A percentile compares a stretch with the other conserved stretches of the same genome.
phyloP scores from a whole-genome alignment of 2,797 vertebrate species.

The Phoeniculus purpureus region DNA sequence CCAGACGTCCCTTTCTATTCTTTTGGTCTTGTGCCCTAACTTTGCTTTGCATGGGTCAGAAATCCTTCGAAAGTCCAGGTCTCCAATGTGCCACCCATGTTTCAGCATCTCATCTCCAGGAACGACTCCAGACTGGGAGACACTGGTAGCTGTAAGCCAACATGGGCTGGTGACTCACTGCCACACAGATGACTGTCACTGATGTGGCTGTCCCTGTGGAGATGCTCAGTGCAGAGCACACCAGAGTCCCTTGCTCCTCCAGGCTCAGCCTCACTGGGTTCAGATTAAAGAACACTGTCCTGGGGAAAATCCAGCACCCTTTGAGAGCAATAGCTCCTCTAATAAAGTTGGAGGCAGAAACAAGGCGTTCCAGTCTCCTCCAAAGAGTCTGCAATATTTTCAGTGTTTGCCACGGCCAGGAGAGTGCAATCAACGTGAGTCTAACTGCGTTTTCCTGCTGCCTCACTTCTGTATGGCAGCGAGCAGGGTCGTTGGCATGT shows the following conservation, averaged over 20 bases:
- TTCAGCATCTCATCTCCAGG: neutral
- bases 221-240: neutral
- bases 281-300: neutral
- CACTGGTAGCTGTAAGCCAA: neutral
- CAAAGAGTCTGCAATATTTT: neutral
- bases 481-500: neutral
- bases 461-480: neutral
- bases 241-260: accelerated
- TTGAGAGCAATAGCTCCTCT: neutral
- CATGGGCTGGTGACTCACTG: neutral
- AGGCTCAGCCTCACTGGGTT: neutral
- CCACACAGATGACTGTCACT: neutral
- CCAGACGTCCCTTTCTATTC: neutral
- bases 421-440: neutral
- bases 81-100: accelerated
- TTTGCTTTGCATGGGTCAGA: neutral
- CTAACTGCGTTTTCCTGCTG: neutral
- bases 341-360: neutral
- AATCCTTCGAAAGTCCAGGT: neutral
- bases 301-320: neutral
- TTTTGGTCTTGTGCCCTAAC: accelerated
- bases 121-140: neutral
- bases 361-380: neutral
- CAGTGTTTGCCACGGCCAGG: neutral
- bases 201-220: accelerated